A percentile compares a stretch with the other conserved stretches of the same genome.
These are phyloP conservation scores for Leucoraja erinaceus DNA, from an alignment of 2,113 vertebrate genomes.

Conservation along the genomic window DNA sequence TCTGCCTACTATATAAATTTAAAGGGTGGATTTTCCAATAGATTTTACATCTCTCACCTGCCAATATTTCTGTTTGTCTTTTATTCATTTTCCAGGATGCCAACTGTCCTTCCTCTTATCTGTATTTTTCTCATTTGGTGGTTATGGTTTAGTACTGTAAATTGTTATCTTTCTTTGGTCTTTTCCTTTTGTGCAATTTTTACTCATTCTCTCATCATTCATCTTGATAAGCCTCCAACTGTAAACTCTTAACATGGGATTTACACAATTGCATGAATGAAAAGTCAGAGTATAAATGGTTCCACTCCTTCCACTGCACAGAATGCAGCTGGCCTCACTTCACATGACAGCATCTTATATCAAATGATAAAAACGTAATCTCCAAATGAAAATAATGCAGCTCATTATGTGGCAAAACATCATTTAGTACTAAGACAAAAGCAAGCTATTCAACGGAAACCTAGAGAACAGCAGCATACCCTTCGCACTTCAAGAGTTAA, in stretches of 20 bases:
- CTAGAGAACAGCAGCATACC: not conserved
- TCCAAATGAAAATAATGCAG: not conserved
- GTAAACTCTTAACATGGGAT: not conserved
- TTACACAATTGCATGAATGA: not conserved
- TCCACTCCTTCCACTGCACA: not conserved
- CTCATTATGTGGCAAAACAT: not conserved
- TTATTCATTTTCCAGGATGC: not conserved
- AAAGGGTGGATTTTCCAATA: not conserved
- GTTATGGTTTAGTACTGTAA: not conserved
- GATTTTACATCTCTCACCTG: not conserved
- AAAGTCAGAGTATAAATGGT: not conserved
- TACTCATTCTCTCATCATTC: not conserved
- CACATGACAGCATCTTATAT: not conserved
- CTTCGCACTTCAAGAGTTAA: conserved; percentile 19
- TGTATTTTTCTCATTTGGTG: not conserved
- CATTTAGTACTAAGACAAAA: not conserved
- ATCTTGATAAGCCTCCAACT: not conserved
- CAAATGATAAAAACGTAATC: not conserved
- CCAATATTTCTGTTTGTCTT: not conserved
- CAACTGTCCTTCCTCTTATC: not conserved
- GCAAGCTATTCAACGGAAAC: not conserved
- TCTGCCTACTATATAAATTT: not conserved
- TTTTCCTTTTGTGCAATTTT: not conserved
- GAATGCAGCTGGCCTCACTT: not conserved
- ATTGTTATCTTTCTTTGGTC: not conserved